These are phyloP conservation scores for Hassar affinis DNA, from an alignment of 2,113 vertebrate genomes.

Conservation along the genomic window DNA sequence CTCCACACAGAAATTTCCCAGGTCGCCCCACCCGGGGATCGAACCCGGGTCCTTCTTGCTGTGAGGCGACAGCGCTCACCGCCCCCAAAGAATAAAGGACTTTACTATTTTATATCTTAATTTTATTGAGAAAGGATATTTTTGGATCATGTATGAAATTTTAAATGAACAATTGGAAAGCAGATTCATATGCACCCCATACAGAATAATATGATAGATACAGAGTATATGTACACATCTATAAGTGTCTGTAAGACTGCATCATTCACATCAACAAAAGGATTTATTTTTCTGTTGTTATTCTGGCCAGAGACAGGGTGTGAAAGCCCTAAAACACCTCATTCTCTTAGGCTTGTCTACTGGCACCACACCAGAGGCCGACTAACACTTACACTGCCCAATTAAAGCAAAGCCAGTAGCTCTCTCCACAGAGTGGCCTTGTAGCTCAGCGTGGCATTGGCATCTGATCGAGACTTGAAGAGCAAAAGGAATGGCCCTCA, in stretches of 20 bases:
- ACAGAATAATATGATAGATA: neutral
- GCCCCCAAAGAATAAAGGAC: too few relatives aligned
- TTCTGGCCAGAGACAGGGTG: neutral
- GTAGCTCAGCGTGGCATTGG: conserved; percentile 15
- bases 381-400: conserved; percentile 30
- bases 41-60: too few relatives aligned
- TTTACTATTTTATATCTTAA: neutral
- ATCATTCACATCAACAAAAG: neutral
- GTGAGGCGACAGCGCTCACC: too few relatives aligned
- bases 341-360: conserved; percentile 4
- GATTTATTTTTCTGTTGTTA: neutral
- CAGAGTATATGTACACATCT: neutral
- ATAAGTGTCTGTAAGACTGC: neutral
- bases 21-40: too few relatives aligned
- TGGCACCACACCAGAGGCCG: conserved; percentile 22
- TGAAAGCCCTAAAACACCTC: conserved; percentile 20
- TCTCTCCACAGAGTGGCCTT: conserved; percentile 23
- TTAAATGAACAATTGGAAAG: neutral
- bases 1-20: too few relatives aligned
- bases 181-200: neutral
- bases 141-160: too few relatives aligned
- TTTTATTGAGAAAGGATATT: neutral
- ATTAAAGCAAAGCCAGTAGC: conserved; percentile 51
- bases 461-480: conserved; percentile 21
- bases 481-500: conserved; percentile 15